Evolutionary conservation across 2,113 vertebrate genomes (phyloP).

Genomic region (Lipophrys pholis): DNA sequence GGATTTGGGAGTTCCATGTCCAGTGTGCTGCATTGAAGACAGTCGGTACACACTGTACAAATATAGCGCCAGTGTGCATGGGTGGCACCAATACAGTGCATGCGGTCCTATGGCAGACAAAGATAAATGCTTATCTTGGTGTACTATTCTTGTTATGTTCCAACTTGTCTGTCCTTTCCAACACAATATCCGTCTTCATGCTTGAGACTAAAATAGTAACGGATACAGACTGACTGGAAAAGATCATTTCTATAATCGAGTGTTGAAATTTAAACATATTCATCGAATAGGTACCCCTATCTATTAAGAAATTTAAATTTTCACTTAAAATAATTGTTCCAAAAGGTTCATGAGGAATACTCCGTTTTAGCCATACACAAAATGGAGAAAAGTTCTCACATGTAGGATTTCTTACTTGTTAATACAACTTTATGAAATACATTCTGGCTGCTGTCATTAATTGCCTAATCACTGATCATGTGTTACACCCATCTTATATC

Average conservation of each 20-base stretch:
- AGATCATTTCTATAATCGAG: neutral
- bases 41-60: constrained; percentile 32
- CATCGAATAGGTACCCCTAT: too few relatives aligned
- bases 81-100: constrained; percentile 26
- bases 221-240: neutral
- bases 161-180: constrained; percentile 32
- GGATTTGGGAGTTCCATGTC: neutral
- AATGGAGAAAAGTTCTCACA: too few relatives aligned
- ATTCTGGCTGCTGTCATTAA: too few relatives aligned
- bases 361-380: too few relatives aligned
- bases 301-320: too few relatives aligned
- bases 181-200: constrained; percentile 16
- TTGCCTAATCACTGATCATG: too few relatives aligned
- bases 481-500: too few relatives aligned
- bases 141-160: constrained; percentile 56
- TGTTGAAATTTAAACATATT: too few relatives aligned
- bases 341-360: too few relatives aligned
- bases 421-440: too few relatives aligned
- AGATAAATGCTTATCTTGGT: constrained; percentile 67
- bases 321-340: too few relatives aligned
- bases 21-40: constrained; percentile 17
- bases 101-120: constrained; percentile 12
- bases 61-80: neutral
- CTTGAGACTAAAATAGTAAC: neutral
- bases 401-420: too few relatives aligned